Conservation (phyloP, 2,888 invertebrate species). For the Lypha dubia region DNA sequence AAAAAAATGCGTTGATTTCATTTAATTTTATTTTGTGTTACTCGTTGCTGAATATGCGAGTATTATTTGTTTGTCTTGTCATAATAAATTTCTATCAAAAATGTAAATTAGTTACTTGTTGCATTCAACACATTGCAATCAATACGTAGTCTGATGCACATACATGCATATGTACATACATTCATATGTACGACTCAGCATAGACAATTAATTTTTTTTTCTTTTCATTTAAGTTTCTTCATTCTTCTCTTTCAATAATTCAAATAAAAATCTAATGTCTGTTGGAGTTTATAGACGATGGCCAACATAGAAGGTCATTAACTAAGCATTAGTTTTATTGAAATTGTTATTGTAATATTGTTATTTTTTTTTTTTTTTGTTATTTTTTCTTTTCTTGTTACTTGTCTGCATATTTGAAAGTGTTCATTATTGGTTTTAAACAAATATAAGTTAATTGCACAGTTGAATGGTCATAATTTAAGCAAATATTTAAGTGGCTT, state of each 20-base stretch:
- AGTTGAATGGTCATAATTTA: conserved; percentile 65
- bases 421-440: conserved; percentile 46
- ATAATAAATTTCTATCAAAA: conserved; percentile 75
- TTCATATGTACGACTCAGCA: conserved; percentile 29
- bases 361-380: not conserved
- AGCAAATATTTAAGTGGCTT: conserved; percentile 57
- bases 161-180: conserved; percentile 21
- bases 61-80: conserved; percentile 73
- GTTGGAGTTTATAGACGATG: conserved; percentile 56
- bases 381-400: not conserved
- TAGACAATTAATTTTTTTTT: conserved; percentile 29
- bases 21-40: conserved; percentile 35
- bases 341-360: conserved; percentile 43
- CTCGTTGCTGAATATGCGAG: conserved; percentile 5
- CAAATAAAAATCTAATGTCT: conserved; percentile 67
- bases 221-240: not conserved
- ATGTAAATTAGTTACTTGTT: conserved; percentile 74
- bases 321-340: conserved; percentile 65
- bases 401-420: conserved; percentile 31
- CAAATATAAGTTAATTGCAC: conserved; percentile 69
- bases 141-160: conserved; percentile 34
- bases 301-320: conserved; percentile 72
- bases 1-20: conserved; percentile 66
- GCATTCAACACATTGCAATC: conserved; percentile 64
- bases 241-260: conserved; percentile 37